Conservation (phyloP, 2,113 vertebrate genomes). For the Bos javanicus region DNA sequence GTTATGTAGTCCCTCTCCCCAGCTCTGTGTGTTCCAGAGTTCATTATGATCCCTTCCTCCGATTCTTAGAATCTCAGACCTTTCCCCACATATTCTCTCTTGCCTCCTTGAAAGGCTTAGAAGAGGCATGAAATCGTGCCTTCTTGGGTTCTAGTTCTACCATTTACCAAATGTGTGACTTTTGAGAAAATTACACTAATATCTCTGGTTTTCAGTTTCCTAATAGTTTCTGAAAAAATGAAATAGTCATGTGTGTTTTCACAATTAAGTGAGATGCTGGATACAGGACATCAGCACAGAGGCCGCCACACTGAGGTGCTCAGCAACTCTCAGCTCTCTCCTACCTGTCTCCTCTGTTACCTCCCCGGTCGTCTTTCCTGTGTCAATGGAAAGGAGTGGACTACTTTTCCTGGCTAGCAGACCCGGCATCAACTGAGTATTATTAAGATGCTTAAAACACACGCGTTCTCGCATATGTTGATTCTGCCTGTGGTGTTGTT, state of each 20-base stretch:
- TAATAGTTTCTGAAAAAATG: neutral
- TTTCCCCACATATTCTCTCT: neutral
- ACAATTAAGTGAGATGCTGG: neutral
- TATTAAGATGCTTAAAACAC: neutral
- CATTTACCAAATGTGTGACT: neutral
- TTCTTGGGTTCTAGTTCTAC: neutral
- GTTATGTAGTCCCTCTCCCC: neutral
- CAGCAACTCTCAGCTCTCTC: neutral
- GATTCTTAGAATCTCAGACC: neutral
- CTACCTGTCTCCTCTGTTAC: neutral
- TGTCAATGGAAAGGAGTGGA: neutral
- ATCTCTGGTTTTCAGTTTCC: neutral
- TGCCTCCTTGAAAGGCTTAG: neutral
- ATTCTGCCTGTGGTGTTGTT: neutral
- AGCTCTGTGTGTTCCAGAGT: neutral
- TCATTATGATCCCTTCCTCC: neutral
- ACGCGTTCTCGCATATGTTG: neutral
- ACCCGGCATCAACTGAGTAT: neutral
- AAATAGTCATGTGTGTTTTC: neutral
- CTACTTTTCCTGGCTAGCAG: neutral
- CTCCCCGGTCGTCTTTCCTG: neutral
- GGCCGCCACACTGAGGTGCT: neutral
- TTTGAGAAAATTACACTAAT: neutral
- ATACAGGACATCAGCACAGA: neutral
- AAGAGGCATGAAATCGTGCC: neutral